Conservation (phyloP, 92 coral and sea anemone species). For the Pocillopora grandis region DNA sequence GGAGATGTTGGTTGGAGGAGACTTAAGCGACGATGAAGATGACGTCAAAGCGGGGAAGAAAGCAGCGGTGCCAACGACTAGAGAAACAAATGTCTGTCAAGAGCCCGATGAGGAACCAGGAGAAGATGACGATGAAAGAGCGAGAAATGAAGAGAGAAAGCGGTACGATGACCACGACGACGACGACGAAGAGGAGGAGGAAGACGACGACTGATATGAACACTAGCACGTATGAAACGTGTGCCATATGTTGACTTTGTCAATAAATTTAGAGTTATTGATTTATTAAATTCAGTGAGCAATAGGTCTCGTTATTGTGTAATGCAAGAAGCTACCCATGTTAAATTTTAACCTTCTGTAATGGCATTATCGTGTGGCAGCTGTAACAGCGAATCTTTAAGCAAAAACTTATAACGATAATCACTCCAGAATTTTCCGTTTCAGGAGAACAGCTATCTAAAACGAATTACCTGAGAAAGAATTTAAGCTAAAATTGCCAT, state of each 20-base stretch:
- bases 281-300: too few species aligned
- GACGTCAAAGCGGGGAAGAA: conserved; percentile 4
- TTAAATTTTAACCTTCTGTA: too few species aligned
- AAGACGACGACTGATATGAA: conserved; percentile 20
- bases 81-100: conserved; percentile 9
- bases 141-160: neutral
- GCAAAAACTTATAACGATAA: too few species aligned
- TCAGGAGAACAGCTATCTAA: too few species aligned
- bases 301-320: too few species aligned
- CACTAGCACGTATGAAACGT: neutral
- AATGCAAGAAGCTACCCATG: too few species aligned
- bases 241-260: neutral
- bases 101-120: neutral
- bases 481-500: too few species aligned
- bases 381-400: too few species aligned
- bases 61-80: conserved; percentile 2
- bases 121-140: neutral
- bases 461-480: too few species aligned
- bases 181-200: conserved; percentile 30
- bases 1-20: conserved; percentile 55
- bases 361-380: too few species aligned
- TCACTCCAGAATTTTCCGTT: too few species aligned
- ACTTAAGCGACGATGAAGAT: conserved; percentile 35
- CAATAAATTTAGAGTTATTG: too few species aligned
- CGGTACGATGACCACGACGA: neutral